phyloP scores from a whole-genome alignment of 2,888 invertebrate genomes.

The Drosophila nr. medialis region DNA sequence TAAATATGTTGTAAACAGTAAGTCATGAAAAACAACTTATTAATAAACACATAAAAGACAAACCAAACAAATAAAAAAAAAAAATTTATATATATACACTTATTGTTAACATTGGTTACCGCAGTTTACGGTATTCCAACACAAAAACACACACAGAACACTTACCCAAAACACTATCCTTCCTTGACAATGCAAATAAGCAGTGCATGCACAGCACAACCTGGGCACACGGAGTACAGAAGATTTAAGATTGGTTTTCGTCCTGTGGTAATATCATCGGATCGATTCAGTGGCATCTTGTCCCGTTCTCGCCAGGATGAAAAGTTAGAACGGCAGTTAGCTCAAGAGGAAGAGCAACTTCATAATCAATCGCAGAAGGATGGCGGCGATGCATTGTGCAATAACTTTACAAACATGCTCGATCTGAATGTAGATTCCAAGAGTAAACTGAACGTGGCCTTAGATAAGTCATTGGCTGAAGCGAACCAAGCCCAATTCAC shows the following conservation, averaged over 20 bases:
- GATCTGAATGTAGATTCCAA: slow-evolving; percentile 17
- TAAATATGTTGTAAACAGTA: neutral
- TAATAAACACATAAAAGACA: neutral
- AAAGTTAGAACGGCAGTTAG: slow-evolving; percentile 14
- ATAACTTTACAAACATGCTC: slow-evolving; percentile 31
- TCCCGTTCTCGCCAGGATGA: slow-evolving; percentile 35
- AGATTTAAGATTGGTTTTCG: neutral
- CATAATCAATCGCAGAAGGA: slow-evolving; percentile 59
- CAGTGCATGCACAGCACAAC: slow-evolving; percentile 14
- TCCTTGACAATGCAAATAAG: slow-evolving; percentile 8
- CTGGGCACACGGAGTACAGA: slow-evolving; percentile 7
- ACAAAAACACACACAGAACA: neutral
- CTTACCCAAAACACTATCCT: neutral
- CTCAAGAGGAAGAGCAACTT: slow-evolving; percentile 52
- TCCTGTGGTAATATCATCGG: slow-evolving; percentile 60
- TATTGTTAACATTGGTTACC: neutral
- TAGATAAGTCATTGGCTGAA: neutral
- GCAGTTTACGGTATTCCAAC: neutral
- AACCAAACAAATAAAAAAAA: neutral
- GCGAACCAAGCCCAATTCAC: slow-evolving; percentile 5
- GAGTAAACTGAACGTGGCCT: neutral
- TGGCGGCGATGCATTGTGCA: slow-evolving; percentile 43
- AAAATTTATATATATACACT: neutral
- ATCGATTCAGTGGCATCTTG: slow-evolving; percentile 49
- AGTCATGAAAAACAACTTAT: neutral